A percentile compares a stretch with the other conserved stretches of the same genome.
Evolutionary conservation across 2,113 vertebrate species (phyloP).

Genomic region (Desmodus rotundus): DNA sequence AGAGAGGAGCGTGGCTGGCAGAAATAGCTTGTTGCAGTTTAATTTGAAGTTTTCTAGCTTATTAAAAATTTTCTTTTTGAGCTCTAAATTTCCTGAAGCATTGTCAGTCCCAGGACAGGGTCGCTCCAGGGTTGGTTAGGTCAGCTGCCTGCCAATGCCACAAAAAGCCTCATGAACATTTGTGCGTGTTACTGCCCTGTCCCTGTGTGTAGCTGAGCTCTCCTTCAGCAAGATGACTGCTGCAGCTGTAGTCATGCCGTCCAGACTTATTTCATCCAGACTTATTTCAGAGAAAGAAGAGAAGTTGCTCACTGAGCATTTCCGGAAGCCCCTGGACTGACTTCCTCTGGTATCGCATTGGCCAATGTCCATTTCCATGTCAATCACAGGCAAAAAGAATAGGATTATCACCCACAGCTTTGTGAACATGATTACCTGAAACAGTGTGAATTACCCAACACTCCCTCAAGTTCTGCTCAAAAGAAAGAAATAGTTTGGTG

Average conservation of each 20-base stretch:
- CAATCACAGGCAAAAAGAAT: neutral
- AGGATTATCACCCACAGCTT: neutral
- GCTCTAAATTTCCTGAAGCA: constrained; percentile 29
- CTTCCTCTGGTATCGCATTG: neutral
- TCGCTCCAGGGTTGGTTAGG: neutral
- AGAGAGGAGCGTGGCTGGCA: neutral
- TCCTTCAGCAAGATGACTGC: neutral
- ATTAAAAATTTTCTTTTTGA: constrained; percentile 46
- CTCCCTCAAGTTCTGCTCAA: neutral
- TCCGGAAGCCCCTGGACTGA: neutral
- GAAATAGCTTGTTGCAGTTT: constrained; percentile 27
- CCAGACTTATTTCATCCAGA: neutral
- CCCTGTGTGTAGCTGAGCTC: neutral
- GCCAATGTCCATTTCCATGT: neutral
- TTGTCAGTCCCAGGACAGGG: neutral
- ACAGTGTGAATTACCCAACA: neutral
- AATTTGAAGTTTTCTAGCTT: constrained; percentile 45
- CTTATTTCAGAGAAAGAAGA: neutral
- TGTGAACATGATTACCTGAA: neutral
- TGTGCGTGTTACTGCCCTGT: neutral
- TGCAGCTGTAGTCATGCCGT: neutral
- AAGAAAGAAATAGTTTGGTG: neutral
- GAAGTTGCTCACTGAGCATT: neutral
- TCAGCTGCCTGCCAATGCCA: neutral
- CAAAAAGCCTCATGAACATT: neutral